Conservation (phyloP, 2,113 vertebrate genomes). For the Mellivora capensis region DNA sequence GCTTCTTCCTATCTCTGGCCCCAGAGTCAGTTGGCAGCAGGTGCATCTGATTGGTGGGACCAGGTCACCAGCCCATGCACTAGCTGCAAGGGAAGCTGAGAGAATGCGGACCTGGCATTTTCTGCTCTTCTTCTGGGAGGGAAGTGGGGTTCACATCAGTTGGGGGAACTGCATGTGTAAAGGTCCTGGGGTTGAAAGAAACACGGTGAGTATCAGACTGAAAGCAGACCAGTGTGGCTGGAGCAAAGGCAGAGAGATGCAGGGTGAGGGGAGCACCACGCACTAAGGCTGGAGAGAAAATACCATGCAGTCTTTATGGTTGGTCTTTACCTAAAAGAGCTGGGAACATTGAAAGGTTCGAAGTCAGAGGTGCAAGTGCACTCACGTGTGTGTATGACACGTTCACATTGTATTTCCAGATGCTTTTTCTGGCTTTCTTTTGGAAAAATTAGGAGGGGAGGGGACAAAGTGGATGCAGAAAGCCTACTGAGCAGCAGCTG, state of each 20-base stretch:
- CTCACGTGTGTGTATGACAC: not conserved
- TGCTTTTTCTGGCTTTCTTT: not conserved
- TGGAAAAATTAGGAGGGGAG: not conserved
- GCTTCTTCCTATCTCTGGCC: not conserved
- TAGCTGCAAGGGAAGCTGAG: not conserved
- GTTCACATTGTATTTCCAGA: not conserved
- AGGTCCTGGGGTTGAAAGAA: not conserved
- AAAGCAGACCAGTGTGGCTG: not conserved
- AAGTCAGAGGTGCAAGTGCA: not conserved
- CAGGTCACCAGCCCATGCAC: not conserved
- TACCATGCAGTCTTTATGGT: not conserved
- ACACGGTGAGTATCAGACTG: not conserved
- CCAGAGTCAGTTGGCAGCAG: not conserved
- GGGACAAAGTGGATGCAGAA: not conserved
- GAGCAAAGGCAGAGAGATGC: not conserved
- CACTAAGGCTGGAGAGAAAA: not conserved
- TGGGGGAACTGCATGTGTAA: not conserved
- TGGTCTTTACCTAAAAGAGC: not conserved
- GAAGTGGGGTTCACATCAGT: not conserved
- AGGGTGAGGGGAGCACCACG: not conserved
- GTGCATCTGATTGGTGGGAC: not conserved
- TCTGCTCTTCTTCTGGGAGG: not conserved
- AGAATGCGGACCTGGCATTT: not conserved
- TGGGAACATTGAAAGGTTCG: not conserved
- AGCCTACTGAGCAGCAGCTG: not conserved